Evolutionary conservation across 2,113 vertebrate genomes (phyloP), one percentile per base, ranked within the genome.

Genomic region (Eidolon helvum): DNA sequence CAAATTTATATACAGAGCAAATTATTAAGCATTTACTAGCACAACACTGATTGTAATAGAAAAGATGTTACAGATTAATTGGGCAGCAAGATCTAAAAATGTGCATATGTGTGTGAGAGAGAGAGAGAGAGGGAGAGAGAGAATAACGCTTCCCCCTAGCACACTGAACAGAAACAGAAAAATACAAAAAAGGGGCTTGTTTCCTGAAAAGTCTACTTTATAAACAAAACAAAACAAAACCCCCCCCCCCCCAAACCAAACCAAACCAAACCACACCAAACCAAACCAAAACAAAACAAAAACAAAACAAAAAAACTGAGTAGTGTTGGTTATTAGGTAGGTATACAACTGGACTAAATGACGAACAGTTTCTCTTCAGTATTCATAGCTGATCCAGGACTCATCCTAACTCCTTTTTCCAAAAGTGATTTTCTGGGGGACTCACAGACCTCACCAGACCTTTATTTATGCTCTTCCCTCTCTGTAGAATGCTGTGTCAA

Each of bases 121-220:
- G 18, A 10, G 22, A 79, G 43, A 35, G 55, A 48, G 16, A 16
- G 28, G 59, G 2, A 91, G 16, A 61, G 18, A 71, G n/a, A 85
- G 1, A 74, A 38, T 30, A 57, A 66, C 35, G 5, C 38, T 59
- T 7, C 7, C 33, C 22, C 45, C 19, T 50, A 59, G 53, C 0
- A 65, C 48, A 71, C 15, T 87, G 74, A 96, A 78, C 5, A 95
- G 30, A 79, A 61, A 96, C 59, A 91, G 77, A 66, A 84, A 97
- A 33, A 59, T 12, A 68, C 9, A 89, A 91, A 93, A 94, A 72
- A 84, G 5, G 16, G n/a, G 21, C 2, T 18, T 68, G 53, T 71
- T 79, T 94, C 38, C 66, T 87, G 43, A 78, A 92, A 85, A 77
- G 22, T 40, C 33, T 55, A 48, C 28, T 82, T 33, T 33, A 78